A percentile compares a stretch with the other conserved stretches of the same genome.
Evolutionary conservation across 2,797 vertebrate species (phyloP).

Genomic region (Centroberyx gerrardi): DNA sequence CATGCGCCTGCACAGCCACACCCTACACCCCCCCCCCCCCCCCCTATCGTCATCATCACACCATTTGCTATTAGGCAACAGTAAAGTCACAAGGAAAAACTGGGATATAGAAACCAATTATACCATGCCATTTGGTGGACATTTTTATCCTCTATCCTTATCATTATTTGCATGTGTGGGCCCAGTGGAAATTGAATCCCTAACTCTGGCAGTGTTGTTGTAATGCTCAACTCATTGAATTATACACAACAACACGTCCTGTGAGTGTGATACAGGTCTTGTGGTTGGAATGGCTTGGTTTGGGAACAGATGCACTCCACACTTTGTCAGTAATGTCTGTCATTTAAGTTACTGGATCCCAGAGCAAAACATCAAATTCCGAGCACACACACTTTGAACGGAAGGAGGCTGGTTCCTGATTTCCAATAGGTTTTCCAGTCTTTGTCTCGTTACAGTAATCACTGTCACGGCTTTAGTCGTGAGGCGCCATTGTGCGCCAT

Average conservation of each 20-base stretch:
- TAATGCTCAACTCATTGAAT: not conserved
- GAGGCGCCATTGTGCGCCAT: conserved; percentile 67
- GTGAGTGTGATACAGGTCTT: not conserved
- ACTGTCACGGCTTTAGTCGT: conserved; percentile 48
- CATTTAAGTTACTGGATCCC: not conserved
- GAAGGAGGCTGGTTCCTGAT: not conserved
- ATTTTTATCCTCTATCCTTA: not conserved
- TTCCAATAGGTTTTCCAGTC: conserved; percentile 19
- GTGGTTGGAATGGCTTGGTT: not conserved
- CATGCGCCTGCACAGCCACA: not conserved
- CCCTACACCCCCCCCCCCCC: not conserved
- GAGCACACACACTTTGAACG: not conserved
- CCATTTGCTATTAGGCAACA: no score
- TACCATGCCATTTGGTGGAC: not conserved
- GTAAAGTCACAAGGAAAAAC: not conserved
- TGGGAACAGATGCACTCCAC: not conserved
- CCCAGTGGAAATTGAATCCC: not conserved
- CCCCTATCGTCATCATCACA: not conserved
- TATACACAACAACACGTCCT: not conserved
- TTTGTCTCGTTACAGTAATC: conserved; percentile 17
- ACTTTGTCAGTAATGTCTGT: not conserved
- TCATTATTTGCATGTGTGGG: not conserved
- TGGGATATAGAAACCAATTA: not conserved
- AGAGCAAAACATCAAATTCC: not conserved
- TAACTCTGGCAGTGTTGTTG: not conserved